Base-by-base conservation (phyloP, 2,888 invertebrate genomes). In the Stenodera caucasica region DNA sequence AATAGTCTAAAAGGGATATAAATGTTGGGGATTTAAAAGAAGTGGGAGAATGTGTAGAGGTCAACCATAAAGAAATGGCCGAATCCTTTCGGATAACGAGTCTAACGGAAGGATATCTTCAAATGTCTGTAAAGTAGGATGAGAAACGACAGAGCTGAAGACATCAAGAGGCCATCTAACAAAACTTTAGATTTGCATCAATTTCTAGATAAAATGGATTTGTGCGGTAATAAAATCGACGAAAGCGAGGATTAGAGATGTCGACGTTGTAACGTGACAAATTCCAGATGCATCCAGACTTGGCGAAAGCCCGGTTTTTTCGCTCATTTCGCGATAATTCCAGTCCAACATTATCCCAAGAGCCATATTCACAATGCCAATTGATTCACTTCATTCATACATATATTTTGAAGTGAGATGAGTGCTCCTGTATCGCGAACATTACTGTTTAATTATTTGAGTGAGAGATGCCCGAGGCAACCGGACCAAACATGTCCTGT, bases 1-100 rank as follows among this genome's bases (percentile, higher is more conserved):
- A 75, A 75, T 76, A 72, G 74, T 73, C 74, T 73, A 70, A 74
- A 73, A 74, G 72, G 72, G 73, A 75, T 73, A 76, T 76, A 75
- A 75, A 76, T 75, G 75, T 71, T 63, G 67, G 75, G 73, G 74
- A 75, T 75, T 75, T 74, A 72, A 74, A 70, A 72, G 71, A 73
- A 70, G 69, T 71, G 70, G 70, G 68, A 70, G 37, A 40, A 11
- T 9, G 40, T 40, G 74, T 61, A 71, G 69, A 73, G 73, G 76
- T 75, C 73, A 74, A 70, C 73, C 73, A 72, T 75, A 74, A 75
- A 76, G 75, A 74, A 75, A 76, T 74, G 71, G 71, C 70, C 72
- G 70, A 72, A 75, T 73, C 74, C 68, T 70, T 40, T 40, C 65
- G 73, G 74, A 76, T 75, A 75, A 75, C 75, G 72, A 72, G 66